Base-by-base conservation (phyloP, 35 echinoderm and acorn worm genomes). In the Holothuria glaberrima region DNA sequence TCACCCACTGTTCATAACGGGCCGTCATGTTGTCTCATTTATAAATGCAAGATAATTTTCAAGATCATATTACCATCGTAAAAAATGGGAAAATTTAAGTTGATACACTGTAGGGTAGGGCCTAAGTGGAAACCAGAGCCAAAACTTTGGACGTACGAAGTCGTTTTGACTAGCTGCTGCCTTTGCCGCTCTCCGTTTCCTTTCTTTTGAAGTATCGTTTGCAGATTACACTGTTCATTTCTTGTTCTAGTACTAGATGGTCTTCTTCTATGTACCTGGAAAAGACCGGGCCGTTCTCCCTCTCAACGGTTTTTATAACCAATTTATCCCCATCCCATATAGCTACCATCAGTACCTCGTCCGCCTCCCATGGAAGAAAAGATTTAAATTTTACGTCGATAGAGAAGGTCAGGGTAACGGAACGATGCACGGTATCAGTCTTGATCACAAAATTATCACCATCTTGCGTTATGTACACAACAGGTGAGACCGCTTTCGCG, bases 281-380 rank as follows among this genome's bases (percentile, higher is more conserved):
- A 28, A 82, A 85, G 22, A 71, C 87, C 5, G 71, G 80, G 29
- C 69, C 41, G 18, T 93, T 82, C 25, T 52, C 60, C 48, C 66
- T 50, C 17, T 66, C 90, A 64, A 93, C 66, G 28, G 90, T 62
- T 25, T 44, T 67, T 12, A 92, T 75, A 4, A 96, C 94, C 57
- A 96, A 63, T 60, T 70, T 90, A 2, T 79, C 59, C 4, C 90
- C 94, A 30, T 93, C 87, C 91, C 86, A 93, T 16, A 0, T 56
- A 16, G 86, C 91, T 68, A 93, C 48, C 70, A 92, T 70, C 71
- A 56, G 64, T 24, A 36, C n/a, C 22, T 92, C 91, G 29, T 83
- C 80, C 35, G 71, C 75, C 82, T 92, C 87, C 92, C 92, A 93
- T 9, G 94, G 94, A 32, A 93, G 31, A 59, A 80, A 28, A 19